A percentile compares a stretch with the other conserved stretches of the same genome.
Evolutionary conservation across 2,797 vertebrate genomes (phyloP).

Genomic region (Eremophila alpestris): DNA sequence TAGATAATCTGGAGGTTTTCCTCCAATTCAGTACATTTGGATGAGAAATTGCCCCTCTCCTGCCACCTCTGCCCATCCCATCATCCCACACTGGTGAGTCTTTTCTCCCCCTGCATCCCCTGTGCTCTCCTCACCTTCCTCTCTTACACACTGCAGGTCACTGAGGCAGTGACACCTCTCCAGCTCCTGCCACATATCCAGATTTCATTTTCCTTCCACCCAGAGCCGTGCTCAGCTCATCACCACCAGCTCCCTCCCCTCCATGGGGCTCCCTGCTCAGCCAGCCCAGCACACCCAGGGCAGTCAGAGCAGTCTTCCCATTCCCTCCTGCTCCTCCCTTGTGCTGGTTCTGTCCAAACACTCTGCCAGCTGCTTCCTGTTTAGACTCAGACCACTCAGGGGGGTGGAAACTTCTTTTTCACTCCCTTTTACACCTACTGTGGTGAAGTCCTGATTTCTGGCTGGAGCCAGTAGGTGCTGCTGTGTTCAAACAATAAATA

Average conservation of each 20-base stretch:
- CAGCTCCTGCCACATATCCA: not conserved
- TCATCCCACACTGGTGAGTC: not conserved
- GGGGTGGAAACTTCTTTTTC: not conserved
- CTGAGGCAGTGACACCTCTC: not conserved
- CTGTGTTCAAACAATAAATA: slow-evolving; percentile 54
- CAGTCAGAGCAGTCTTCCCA: not conserved
- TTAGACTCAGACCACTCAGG: not conserved
- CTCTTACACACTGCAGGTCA: not conserved
- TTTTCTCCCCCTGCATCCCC: not conserved
- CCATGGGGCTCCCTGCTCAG: not conserved
- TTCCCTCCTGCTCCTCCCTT: not conserved
- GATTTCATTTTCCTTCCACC: not conserved
- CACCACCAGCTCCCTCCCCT: not conserved
- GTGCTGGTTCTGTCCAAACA: not conserved
- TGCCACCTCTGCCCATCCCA: not conserved
- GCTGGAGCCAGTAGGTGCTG: slow-evolving; percentile 48
- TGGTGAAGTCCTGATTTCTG: not conserved
- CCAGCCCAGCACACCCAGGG: not conserved
- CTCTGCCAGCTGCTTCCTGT: not conserved
- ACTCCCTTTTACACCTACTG: not conserved
- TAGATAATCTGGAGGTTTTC: accelerated
- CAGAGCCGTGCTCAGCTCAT: accelerated
- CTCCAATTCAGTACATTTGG: not conserved
- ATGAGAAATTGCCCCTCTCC: not conserved
- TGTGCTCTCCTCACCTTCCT: not conserved